Base-by-base conservation (phyloP, 1,140 invertebrate species). In the Ceratosolen fusciceps region DNA sequence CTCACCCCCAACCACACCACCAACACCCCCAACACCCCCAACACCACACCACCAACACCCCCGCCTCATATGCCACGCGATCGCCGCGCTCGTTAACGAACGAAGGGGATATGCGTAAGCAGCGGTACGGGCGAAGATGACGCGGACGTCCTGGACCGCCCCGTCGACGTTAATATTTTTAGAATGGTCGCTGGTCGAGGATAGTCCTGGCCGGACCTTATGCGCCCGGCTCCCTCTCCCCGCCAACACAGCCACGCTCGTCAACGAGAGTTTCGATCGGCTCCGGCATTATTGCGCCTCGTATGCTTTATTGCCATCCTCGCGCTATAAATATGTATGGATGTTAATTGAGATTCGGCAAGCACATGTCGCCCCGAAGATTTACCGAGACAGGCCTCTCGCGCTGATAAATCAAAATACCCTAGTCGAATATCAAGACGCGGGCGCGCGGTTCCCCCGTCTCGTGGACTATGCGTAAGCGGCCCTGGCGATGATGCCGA, bases 331-430 rank as follows among this genome's bases (percentile, higher is more conserved):
- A 74, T 65, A 74, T 65, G 74, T 56, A 68, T 39, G 76, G 80
- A 80, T 79, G 81, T 80, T 80, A 80, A 81, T 82, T 82, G 76
- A 67, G 65, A 76, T 75, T 72, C 54, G 54, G 34, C 54, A 52
- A 68, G 74, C 31, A 21, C 37, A 71, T 71, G 58, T 56, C 65
- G 58, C 49, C 52, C 31, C 49, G 54, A 58, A 68, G 65, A 76
- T 70, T 26, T 54, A 54, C 49, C 0, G 16, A 68, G 75, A 67
- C 65, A 76, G 49, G 43, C 47, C 39, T 49, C 62, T 68, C 47
- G 21, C 14, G 60, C 74, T 75, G 49, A 77, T 77, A 77, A 77
- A 77, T 77, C 52, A 31, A 76, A 76, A 67, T 52, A 54, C 52
- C 75, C 62, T 37, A 77, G 68, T 68, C 52, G 49, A 37, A 77